These are phyloP conservation scores for Rhea pennata DNA, from an alignment of 2,113 vertebrate species.

Conservation along the genomic window DNA sequence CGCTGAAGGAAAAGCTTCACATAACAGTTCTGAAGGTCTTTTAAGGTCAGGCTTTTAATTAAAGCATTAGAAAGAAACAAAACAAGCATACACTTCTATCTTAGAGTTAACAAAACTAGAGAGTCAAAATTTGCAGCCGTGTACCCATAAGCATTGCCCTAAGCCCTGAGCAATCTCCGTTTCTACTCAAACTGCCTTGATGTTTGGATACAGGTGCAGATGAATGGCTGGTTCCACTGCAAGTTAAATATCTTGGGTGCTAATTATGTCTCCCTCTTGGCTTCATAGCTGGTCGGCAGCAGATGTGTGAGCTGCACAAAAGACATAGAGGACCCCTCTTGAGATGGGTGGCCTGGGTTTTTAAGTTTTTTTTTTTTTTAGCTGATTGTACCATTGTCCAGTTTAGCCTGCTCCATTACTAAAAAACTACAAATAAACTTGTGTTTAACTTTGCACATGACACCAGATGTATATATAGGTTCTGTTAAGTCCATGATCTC, in stretches of 20 bases:
- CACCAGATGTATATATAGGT: fast-evolving
- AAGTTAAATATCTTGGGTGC: neutral
- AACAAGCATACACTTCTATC: neutral
- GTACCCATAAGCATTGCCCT: neutral
- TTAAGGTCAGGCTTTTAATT: neutral
- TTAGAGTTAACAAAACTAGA: neutral
- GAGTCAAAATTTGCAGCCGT: neutral
- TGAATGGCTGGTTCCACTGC: neutral
- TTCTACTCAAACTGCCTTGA: neutral
- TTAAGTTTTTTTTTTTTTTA: neutral
- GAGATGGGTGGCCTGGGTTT: neutral
- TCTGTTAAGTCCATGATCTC: neutral
- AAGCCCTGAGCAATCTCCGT: neutral
- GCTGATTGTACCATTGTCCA: neutral
- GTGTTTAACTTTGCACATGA: neutral
- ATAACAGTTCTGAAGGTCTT: neutral
- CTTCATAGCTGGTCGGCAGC: neutral
- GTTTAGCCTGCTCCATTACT: neutral
- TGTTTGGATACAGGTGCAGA: neutral
- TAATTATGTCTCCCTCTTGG: neutral
- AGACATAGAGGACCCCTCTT: fast-evolving
- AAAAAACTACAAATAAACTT: neutral
- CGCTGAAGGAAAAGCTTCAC: neutral
- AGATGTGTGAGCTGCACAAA: neutral
- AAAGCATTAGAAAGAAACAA: neutral